Evolutionary conservation across 2,113 vertebrate genomes (phyloP).

Genomic region (Eira barbara): DNA sequence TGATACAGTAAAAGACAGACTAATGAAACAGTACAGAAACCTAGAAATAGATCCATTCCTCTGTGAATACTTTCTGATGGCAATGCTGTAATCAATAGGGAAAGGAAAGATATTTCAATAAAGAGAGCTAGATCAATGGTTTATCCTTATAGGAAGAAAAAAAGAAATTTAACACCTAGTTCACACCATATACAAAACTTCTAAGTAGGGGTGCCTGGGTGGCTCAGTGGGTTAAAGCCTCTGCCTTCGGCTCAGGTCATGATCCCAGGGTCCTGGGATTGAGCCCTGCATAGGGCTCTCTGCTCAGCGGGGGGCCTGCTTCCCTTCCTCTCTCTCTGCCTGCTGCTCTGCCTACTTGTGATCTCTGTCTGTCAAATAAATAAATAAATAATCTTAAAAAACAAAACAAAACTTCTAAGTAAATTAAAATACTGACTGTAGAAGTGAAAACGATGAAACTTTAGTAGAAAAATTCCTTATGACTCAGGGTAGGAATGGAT

Average conservation of each 20-base stretch:
- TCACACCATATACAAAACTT: background rate
- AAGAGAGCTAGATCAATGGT: background rate
- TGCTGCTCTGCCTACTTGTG: too few relatives aligned
- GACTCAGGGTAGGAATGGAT: background rate
- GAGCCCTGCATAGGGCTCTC: too few relatives aligned
- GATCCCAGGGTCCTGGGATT: too few relatives aligned
- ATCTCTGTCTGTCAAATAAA: too few relatives aligned
- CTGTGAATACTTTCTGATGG: background rate
- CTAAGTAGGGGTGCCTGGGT: too few relatives aligned
- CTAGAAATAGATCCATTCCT: background rate
- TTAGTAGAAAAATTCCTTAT: background rate
- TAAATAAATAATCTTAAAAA: too few relatives aligned
- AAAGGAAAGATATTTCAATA: slow-evolving; percentile 1
- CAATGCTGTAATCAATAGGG: background rate
- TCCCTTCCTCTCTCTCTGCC: too few relatives aligned
- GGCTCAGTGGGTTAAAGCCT: too few relatives aligned
- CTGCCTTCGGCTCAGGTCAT: too few relatives aligned
- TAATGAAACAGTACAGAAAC: background rate
- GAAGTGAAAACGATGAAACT: slow-evolving; percentile 18
- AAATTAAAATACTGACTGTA: slow-evolving; percentile 23
- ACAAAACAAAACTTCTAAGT: background rate
- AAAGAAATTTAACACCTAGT: background rate
- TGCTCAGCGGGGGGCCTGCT: too few relatives aligned
- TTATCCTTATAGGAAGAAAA: background rate
- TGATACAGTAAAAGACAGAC: background rate